A percentile compares a stretch with the other conserved stretches of the same genome.
Evolutionary conservation across 2,113 vertebrate genomes (phyloP).

Genomic region (Lepus americanus): DNA sequence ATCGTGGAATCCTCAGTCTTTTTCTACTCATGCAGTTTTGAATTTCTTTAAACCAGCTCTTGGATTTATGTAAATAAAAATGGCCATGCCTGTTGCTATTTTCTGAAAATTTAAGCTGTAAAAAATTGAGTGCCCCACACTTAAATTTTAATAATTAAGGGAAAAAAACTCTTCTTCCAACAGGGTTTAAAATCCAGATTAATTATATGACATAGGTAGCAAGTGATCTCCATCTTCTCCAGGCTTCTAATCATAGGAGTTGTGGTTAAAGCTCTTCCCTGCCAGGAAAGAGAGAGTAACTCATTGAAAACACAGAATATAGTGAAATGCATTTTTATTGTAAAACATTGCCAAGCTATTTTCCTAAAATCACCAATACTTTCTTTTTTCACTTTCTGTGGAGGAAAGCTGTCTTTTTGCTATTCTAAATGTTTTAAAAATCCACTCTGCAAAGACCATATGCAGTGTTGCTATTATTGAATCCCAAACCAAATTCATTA

Average conservation of each 20-base stretch:
- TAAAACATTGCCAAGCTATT: not conserved
- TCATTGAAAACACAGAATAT: slow-evolving; percentile 63
- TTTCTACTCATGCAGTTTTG: not conserved
- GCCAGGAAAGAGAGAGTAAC: slow-evolving; percentile 80
- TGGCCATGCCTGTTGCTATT: not conserved
- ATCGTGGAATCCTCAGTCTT: no score
- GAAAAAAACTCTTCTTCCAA: slow-evolving; percentile 81
- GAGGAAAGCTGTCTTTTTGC: not conserved
- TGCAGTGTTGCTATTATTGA: not conserved
- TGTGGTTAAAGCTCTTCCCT: slow-evolving; percentile 87
- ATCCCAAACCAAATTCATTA: slow-evolving; percentile 16
- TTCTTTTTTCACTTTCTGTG: slow-evolving; percentile 22
- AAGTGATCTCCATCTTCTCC: slow-evolving; percentile 79
- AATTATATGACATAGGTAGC: slow-evolving; percentile 65
- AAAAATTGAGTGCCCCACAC: slow-evolving; percentile 61
- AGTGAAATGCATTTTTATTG: not conserved
- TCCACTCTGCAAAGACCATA: not conserved
- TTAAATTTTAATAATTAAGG: slow-evolving; percentile 77
- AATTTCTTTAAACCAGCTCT: slow-evolving; percentile 40
- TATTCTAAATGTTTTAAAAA: not conserved
- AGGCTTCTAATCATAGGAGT: slow-evolving; percentile 64
- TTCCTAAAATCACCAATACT: not conserved
- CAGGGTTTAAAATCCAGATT: slow-evolving; percentile 77
- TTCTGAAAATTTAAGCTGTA: slow-evolving; percentile 38
- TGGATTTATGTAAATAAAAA: slow-evolving; percentile 39